Conservation (phyloP, 1,140 invertebrate genomes). For the Helicoverpa armigera region DNA sequence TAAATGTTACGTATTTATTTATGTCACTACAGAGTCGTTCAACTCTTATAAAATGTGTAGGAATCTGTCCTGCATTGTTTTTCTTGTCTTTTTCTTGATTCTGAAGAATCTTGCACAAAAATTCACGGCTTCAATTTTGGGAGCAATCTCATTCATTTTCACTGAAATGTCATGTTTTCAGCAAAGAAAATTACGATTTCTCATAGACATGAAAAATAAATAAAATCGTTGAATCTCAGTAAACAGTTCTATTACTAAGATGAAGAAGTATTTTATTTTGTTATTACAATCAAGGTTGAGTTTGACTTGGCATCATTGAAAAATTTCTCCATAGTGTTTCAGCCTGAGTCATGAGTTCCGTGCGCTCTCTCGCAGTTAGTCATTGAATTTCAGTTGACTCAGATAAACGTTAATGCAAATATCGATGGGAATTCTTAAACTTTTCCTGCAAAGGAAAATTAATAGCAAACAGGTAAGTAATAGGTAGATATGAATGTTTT, state of each 20-base stretch:
- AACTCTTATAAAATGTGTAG: neutral
- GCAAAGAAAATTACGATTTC: too few species aligned
- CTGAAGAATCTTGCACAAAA: too few species aligned
- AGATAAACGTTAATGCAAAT: constrained; percentile 49
- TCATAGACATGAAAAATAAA: too few species aligned
- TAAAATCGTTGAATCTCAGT: neutral
- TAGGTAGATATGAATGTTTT: neutral
- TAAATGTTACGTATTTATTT: constrained; percentile 11
- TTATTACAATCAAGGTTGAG: constrained; percentile 4
- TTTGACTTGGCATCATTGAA: constrained; percentile 57
- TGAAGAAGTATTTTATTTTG: neutral
- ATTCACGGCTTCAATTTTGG: too few species aligned
- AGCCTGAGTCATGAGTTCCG: constrained; percentile 64
- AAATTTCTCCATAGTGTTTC: constrained; percentile 59
- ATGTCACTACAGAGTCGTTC: constrained; percentile 3
- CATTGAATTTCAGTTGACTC: constrained; percentile 76
- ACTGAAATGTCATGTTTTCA: too few species aligned
- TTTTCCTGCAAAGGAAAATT: constrained; percentile 34
- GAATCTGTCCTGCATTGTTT: neutral
- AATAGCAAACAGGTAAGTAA: neutral
- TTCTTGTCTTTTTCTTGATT: neutral
- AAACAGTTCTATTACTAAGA: neutral
- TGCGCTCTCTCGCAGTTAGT: constrained; percentile 63
- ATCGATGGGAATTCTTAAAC: constrained; percentile 48
- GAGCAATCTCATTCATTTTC: too few species aligned